These are phyloP conservation scores for Drosophila insularis DNA, from an alignment of 1,140 invertebrate species.

Conservation along the genomic window DNA sequence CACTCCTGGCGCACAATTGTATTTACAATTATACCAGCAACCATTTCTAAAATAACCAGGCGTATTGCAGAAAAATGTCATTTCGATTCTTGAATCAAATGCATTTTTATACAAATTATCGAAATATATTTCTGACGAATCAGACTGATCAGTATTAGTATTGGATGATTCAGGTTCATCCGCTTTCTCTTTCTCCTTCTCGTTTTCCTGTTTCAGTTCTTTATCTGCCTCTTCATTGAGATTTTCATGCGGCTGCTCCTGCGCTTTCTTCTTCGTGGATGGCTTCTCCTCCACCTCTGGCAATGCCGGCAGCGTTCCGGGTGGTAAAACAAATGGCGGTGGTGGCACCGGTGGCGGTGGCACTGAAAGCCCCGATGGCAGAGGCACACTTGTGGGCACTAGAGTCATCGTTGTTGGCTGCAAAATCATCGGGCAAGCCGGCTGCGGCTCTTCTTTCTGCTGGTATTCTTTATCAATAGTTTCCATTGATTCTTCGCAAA, in stretches of 20 bases:
- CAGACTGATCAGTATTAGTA: too few species aligned
- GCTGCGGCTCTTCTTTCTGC: not conserved
- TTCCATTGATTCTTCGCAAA: not conserved
- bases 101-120: not conserved
- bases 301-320: not conserved
- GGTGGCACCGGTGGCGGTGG: not conserved
- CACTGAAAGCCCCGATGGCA: not conserved
- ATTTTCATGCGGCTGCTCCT: too few species aligned
- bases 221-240: too few species aligned
- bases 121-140: not conserved
- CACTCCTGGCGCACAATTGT: not conserved
- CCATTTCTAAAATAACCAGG: constrained; percentile 1
- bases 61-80: not conserved
- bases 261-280: too few species aligned
- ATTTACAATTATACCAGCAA: constrained; percentile 15
- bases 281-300: too few species aligned
- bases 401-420: not conserved
- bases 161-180: too few species aligned
- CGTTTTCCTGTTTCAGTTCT: too few species aligned
- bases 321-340: not conserved
- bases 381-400: not conserved
- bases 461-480: not conserved
- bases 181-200: too few species aligned
- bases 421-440: not conserved
- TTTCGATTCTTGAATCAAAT: not conserved